Evolutionary conservation across 2,888 invertebrate species (phyloP).

Genomic region (Apamea anceps): DNA sequence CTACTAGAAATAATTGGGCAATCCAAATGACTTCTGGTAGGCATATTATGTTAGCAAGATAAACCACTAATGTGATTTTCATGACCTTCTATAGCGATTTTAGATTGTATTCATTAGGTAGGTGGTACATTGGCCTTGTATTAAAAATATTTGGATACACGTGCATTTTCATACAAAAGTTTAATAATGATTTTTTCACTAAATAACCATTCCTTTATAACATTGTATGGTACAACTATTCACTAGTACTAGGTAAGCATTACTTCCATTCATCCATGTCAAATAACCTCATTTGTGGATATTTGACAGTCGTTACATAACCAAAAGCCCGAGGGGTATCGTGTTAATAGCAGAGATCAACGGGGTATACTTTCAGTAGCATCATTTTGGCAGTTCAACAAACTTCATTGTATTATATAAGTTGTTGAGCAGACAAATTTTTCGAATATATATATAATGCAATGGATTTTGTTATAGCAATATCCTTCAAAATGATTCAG

Average conservation of each 20-base stretch:
- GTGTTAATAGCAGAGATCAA: neutral
- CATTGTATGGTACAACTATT: neutral
- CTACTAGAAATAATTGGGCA: conserved; percentile 44
- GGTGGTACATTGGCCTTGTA: neutral
- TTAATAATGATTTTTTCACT: neutral
- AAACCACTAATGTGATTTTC: conserved; percentile 30
- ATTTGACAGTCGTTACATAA: neutral
- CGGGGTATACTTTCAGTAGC: too few species aligned
- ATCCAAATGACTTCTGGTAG: conserved; percentile 45
- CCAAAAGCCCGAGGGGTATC: neutral
- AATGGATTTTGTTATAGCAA: neutral
- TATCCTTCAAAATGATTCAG: neutral
- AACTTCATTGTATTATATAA: neutral
- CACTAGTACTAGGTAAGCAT: neutral
- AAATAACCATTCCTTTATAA: neutral
- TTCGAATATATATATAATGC: neutral
- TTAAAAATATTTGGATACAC: neutral
- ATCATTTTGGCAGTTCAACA: neutral
- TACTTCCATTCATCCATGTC: neutral
- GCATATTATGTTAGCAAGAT: conserved; percentile 8
- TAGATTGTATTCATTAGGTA: neutral
- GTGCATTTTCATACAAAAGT: conserved; percentile 26
- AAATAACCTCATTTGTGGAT: neutral
- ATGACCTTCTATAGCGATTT: conserved; percentile 37
- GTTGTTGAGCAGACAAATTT: neutral